A percentile compares a stretch with the other conserved stretches of the same genome.
Evolutionary conservation across 2,113 vertebrate genomes (phyloP).

Genomic region (Alectura lathami): DNA sequence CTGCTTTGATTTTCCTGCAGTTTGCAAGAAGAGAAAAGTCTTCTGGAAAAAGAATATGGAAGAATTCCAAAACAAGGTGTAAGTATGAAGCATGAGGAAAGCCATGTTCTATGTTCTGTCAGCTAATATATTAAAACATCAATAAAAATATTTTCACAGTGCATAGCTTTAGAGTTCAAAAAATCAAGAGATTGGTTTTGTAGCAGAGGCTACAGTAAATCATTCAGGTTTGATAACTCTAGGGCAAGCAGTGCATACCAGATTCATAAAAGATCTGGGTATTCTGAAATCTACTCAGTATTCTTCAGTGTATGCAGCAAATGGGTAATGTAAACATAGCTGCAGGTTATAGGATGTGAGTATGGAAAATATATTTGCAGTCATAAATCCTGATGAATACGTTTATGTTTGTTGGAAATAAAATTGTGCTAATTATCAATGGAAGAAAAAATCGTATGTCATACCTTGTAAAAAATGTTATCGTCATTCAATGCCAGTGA

Average conservation of each 20-base stretch:
- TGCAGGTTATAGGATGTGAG: neutral
- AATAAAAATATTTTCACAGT: neutral
- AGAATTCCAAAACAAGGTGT: conserved; percentile 81
- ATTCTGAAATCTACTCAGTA: neutral
- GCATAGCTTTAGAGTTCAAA: neutral
- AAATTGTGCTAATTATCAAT: neutral
- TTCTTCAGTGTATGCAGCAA: neutral
- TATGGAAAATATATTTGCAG: neutral
- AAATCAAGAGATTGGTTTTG: neutral
- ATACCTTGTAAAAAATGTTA: neutral
- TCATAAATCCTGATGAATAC: neutral
- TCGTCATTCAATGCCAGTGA: neutral
- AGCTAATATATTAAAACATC: neutral
- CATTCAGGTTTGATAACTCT: neutral
- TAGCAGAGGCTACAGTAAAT: neutral
- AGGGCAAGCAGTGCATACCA: neutral
- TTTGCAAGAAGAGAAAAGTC: conserved; percentile 84
- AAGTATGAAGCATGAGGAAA: conserved; percentile 69
- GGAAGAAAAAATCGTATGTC: neutral
- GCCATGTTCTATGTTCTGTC: neutral
- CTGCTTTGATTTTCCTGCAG: conserved; percentile 56
- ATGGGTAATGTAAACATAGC: neutral
- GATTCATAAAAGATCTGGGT: neutral
- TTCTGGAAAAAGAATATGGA: conserved; percentile 81
- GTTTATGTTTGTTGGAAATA: neutral